Conservation (phyloP, 2,888 invertebrate genomes). For the Pilophorus perplexus region DNA sequence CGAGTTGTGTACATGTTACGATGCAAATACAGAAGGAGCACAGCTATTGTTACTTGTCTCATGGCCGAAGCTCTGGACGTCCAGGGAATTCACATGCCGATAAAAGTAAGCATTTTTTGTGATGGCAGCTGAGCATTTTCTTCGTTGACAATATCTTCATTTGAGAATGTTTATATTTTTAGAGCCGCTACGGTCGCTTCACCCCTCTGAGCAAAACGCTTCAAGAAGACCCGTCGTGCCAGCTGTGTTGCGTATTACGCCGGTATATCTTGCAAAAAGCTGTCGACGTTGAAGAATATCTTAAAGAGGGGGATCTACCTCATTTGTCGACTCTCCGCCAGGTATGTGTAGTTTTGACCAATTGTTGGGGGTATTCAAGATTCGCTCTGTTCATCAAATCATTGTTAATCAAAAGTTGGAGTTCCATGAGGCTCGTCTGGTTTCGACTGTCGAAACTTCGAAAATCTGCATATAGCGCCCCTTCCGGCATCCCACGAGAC, state of each 20-base stretch:
- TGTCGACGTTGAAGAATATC: slow-evolving; percentile 74
- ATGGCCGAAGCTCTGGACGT: slow-evolving; percentile 93
- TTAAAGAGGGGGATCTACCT: slow-evolving; percentile 80
- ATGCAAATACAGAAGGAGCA: slow-evolving; percentile 73
- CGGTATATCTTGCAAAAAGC: slow-evolving; percentile 76
- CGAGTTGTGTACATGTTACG: slow-evolving; percentile 77
- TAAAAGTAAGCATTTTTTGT: slow-evolving; percentile 60
- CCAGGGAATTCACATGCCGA: slow-evolving; percentile 75
- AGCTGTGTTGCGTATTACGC: slow-evolving; percentile 83
- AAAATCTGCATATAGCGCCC: no score
- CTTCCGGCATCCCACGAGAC: no score
- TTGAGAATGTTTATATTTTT: no score
- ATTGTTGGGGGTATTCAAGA: no score
- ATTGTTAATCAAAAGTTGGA: no score
- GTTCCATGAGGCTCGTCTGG: no score
- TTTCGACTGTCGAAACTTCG: no score
- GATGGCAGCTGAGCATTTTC: background rate
- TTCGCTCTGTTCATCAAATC: no score
- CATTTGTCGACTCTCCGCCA: slow-evolving; percentile 83
- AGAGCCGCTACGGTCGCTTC: slow-evolving; percentile 88
- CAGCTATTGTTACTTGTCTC: slow-evolving; percentile 86
- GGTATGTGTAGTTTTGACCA: no score
- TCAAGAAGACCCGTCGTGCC: slow-evolving; percentile 93
- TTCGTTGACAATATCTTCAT: no score
- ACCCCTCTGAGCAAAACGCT: slow-evolving; percentile 85